Percentiles rank a stretch among this genome's conserved stretches.
Evolutionary conservation across 2,797 vertebrate species (phyloP).

Genomic region (Myiothlypis chrysogaster): DNA sequence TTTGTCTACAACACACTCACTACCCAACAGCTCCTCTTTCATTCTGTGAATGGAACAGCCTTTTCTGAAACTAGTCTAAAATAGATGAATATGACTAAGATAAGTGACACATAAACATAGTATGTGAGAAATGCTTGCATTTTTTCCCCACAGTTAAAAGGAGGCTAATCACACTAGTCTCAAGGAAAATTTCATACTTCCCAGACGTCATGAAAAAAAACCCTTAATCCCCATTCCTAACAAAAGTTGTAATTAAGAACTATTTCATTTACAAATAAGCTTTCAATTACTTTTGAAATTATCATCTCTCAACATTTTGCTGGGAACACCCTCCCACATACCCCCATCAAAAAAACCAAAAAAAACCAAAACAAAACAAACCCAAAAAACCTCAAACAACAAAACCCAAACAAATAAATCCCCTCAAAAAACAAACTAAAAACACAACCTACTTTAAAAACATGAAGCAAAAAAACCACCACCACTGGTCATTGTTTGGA

Average conservation of each 20-base stretch:
- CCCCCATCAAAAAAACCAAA: background rate
- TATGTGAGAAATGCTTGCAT: background rate
- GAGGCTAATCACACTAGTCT: background rate
- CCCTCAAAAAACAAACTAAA: background rate
- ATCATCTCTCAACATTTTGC: background rate
- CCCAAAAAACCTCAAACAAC: no score
- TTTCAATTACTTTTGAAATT: background rate
- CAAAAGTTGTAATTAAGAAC: background rate
- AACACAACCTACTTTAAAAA: background rate
- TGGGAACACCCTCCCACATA: background rate
- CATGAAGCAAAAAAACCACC: background rate
- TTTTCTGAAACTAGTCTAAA: background rate
- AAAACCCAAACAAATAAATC: background rate
- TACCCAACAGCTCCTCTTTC: background rate
- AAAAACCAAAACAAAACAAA: no score
- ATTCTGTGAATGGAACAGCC: background rate
- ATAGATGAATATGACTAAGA: background rate
- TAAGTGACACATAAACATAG: background rate
- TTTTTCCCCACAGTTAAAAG: background rate
- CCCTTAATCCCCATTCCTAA: background rate
- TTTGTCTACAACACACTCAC: background rate
- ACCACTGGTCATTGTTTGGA: background rate
- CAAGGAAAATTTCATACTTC: background rate
- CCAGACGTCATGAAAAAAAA: background rate
- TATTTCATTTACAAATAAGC: background rate